Evolutionary conservation across 1,140 invertebrate species (phyloP).

Genomic region (Yoshiicerus persimilis): DNA sequence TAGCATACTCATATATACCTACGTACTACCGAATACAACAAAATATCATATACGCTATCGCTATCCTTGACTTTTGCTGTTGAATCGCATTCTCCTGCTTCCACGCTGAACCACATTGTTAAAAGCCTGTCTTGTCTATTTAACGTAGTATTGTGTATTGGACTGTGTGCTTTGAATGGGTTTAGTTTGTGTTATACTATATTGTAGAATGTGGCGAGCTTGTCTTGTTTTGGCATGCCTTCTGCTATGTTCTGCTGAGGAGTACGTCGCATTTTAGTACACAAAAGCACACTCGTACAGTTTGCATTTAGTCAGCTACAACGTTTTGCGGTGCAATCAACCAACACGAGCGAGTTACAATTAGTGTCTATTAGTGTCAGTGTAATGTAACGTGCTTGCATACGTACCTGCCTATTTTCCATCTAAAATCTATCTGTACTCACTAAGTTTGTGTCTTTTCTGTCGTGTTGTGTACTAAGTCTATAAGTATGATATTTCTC

Average conservation of each 20-base stretch:
- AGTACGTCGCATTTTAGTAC: neutral
- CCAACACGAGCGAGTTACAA: neutral
- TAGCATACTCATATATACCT: no score
- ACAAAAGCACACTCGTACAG: neutral
- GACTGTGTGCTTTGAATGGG: no score
- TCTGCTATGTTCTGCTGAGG: no score
- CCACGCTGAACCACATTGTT: neutral
- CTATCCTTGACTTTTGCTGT: neutral
- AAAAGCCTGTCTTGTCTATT: neutral
- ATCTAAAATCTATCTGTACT: neutral
- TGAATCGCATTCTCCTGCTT: neutral
- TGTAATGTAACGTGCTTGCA: neutral
- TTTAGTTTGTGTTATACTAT: neutral
- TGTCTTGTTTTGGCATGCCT: neutral
- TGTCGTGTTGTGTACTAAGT: neutral
- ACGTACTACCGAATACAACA: no score
- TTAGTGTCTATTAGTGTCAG: neutral
- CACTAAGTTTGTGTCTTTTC: neutral
- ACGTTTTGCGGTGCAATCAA: neutral
- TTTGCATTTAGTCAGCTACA: neutral
- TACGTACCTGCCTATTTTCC: no score
- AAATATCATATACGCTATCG: no score
- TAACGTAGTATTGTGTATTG: neutral
- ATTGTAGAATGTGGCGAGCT: neutral
- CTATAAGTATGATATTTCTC: neutral